A percentile compares a stretch with the other conserved stretches of the same genome.
These are phyloP conservation scores for Gallinago media DNA, from an alignment of 2,113 vertebrate genomes.

Conservation along the genomic window DNA sequence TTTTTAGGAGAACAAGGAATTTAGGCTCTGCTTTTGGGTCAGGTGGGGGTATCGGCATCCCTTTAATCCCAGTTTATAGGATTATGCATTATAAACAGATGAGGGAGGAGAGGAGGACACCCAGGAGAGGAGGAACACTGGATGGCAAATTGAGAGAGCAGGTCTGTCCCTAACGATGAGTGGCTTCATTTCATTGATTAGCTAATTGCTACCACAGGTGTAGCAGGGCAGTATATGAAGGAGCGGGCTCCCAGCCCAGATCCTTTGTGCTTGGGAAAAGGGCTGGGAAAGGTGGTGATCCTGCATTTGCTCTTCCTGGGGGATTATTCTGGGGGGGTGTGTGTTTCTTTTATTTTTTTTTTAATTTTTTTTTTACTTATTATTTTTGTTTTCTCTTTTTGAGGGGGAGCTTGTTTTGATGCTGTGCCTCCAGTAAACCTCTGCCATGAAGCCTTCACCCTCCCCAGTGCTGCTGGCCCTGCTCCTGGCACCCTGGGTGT, in stretches of 20 bases:
- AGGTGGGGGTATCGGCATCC: fast-evolving
- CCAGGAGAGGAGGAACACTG: not conserved
- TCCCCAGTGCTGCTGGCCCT: not conserved
- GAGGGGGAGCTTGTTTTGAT: not conserved
- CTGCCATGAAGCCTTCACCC: not conserved
- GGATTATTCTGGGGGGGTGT: not conserved
- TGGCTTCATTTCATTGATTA: not conserved
- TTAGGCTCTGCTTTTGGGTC: not conserved
- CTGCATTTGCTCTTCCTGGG: fast-evolving
- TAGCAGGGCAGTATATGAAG: not conserved
- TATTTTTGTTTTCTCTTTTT: too few relatives aligned
- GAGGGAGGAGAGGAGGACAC: not conserved
- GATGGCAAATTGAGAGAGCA: not conserved
- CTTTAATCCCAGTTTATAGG: not conserved
- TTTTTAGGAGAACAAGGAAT: not conserved
- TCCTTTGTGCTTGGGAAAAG: not conserved
- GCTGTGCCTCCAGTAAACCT: not conserved
- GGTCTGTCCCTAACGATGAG: not conserved
- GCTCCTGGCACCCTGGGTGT: not conserved
- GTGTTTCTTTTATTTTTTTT: not conserved
- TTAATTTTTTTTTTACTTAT: not conserved
- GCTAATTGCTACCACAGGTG: slow-evolving; percentile 16
- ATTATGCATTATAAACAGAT: not conserved
- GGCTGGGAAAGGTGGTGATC: not conserved
- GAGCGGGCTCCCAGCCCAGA: fast-evolving